Evolutionary conservation across 30 jellyfish, hydroid and myxozoan species (phyloP), one percentile per base, ranked within the genome.

Genomic region (Mastigias papua): DNA sequence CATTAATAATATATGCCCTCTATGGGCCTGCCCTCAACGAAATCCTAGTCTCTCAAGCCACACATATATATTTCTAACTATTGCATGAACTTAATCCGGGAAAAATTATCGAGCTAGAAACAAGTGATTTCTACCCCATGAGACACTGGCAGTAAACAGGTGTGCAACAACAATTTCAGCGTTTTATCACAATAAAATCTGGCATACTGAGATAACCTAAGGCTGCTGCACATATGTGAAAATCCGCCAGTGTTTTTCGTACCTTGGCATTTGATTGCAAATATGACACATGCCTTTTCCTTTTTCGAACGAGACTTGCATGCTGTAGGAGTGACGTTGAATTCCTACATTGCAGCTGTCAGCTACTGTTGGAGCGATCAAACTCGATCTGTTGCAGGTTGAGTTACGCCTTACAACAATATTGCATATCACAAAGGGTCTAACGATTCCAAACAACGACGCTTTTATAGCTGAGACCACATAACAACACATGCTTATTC

Each of bases 311-410:
- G 26, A 63, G 1, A 7, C 19, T 2, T 1, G 74, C 35, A 63
- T 23, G 42, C 74, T 63, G 37, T 19, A 72, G 30, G 15, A 37
- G 69, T 72, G 67, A 72, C 69, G 22, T 72, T 42, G 74, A 37
- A 72, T 34, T 72, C 63, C 48, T 15, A 29, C 34, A 33, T 34
- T 72, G 83, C 83, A 72, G 83, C 83, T 72, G 83, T 72, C 83
- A 72, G 63, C 67, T 23, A 1, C 34, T 5, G 42, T 23, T 72
- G 22, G 83, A 6, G 0, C 68, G 37, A 22, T 0, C 68, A 68
- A 8, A 32, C 25, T 33, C 80, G 6, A 28, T 72, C 68, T 72
- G 74, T 63, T 63, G 83, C 83, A 72, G 83, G 83, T 72, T 33
- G 83, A 72, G 83, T 6, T 33, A 72, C 83, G 83, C 83, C 83